Evolutionary conservation across 2,797 vertebrate species (phyloP).

Genomic region (Petrocephalus schoutedeni): DNA sequence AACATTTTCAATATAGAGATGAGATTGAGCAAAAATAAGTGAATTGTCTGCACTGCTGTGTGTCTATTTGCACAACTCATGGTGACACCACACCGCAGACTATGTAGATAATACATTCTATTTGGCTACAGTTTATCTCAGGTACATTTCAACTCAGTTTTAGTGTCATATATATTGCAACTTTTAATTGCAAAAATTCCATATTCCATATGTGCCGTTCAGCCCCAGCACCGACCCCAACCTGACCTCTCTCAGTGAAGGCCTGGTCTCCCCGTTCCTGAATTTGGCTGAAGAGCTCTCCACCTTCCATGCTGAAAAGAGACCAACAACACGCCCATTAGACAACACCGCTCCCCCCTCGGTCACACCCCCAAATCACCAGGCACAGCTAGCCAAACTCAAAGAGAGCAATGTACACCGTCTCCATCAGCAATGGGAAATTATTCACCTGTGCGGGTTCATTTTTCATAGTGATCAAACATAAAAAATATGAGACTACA

Average conservation of each 20-base stretch:
- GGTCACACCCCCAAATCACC: constrained; percentile 17
- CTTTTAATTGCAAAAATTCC: background rate
- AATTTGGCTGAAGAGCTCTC: constrained; percentile 92
- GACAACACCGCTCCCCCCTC: background rate
- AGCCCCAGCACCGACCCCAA: background rate
- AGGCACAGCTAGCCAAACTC: background rate
- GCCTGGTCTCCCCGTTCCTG: constrained; percentile 95
- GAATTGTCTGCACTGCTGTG: background rate
- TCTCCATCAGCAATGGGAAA: background rate
- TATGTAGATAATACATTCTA: background rate
- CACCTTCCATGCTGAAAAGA: constrained; percentile 85
- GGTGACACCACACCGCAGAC: background rate
- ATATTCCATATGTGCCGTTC: background rate
- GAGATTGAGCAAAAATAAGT: background rate
- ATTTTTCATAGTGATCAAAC: background rate
- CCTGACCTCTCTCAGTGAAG: constrained; percentile 90
- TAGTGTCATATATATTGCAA: background rate
- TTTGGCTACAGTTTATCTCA: background rate
- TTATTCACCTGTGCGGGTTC: too few species aligned
- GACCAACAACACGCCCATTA: background rate
- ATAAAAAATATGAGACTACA: background rate
- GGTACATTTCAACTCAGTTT: background rate
- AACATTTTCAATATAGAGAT: background rate
- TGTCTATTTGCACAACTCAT: background rate
- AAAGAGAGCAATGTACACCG: background rate